Percentiles rank a stretch among this genome's conserved stretches.
Evolutionary conservation across 1,140 invertebrate species (phyloP).

Genomic region (Himalopsyche phryganea): DNA sequence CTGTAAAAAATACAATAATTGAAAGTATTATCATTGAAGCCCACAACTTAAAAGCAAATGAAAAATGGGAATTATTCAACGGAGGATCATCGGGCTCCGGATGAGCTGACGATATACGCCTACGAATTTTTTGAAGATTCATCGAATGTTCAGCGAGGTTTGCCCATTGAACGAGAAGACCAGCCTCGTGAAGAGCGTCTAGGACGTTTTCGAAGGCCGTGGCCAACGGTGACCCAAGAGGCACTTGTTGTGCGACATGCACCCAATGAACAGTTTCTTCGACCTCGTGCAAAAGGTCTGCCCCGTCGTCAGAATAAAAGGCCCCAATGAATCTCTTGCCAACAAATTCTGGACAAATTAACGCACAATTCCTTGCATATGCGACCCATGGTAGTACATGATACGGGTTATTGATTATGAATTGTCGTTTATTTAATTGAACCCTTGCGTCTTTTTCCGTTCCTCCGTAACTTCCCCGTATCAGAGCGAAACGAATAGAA

Average conservation of each 20-base stretch:
- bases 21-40: neutral
- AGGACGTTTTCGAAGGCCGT: conserved; percentile 4
- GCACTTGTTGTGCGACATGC: conserved; percentile 16
- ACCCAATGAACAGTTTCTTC: conserved; percentile 12
- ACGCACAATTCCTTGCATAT: conserved; percentile 1
- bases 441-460: conserved; percentile 1
- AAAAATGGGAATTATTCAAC: neutral
- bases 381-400: neutral
- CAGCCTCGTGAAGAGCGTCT: conserved; percentile 10
- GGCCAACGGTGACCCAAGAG: conserved; percentile 10
- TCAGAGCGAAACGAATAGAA: neutral
- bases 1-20: neutral
- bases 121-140: conserved; percentile 10
- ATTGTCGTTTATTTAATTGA: conserved; percentile 8
- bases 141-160: neutral
- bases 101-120: neutral
- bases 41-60: conserved; percentile 6
- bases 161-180: conserved; percentile 17
- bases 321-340: conserved; percentile 1
- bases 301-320: conserved; percentile 8
- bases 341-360: conserved; percentile 16
- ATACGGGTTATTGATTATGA: conserved; percentile 6
- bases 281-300: conserved; percentile 14
- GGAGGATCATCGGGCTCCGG: neutral
- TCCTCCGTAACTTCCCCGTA: neutral